Evolutionary conservation across 2,797 vertebrate genomes (phyloP).

Genomic region (Cygnus olor): DNA sequence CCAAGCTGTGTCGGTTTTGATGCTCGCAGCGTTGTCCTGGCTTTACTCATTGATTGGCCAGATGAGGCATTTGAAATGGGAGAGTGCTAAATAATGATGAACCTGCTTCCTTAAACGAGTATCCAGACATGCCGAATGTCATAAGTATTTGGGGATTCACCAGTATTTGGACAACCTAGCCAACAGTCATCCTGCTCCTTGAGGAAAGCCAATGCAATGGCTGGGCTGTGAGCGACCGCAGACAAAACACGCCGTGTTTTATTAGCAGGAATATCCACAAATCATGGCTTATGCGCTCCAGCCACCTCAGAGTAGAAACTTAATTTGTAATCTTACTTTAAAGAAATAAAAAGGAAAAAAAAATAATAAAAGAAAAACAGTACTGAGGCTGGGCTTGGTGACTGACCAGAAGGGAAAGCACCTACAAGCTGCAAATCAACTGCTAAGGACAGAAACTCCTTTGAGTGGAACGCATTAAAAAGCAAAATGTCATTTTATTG

Average conservation of each 20-base stretch:
- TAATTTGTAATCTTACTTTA: neutral
- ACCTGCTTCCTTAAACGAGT: neutral
- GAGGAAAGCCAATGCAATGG: neutral
- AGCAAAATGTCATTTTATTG: slow-evolving; percentile 18
- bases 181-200: rapidly evolving
- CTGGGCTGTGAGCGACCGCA: neutral
- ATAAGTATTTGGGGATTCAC: neutral
- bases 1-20: neutral
- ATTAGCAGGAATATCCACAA: neutral
- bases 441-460: slow-evolving; percentile 1
- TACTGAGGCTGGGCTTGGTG: neutral
- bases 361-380: neutral
- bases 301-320: neutral
- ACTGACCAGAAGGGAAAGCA: slow-evolving; percentile 16
- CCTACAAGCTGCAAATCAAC: neutral
- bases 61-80: neutral
- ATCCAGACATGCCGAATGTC: neutral
- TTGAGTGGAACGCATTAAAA: neutral
- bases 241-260: neutral
- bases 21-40: neutral
- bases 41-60: neutral
- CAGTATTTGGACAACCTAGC: neutral
- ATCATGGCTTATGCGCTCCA: neutral
- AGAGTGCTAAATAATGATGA: neutral
- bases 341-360: neutral